Evolutionary conservation across 2,113 vertebrate species (phyloP), one percentile per base, ranked within the genome.

Genomic region (Strix uralensis): DNA sequence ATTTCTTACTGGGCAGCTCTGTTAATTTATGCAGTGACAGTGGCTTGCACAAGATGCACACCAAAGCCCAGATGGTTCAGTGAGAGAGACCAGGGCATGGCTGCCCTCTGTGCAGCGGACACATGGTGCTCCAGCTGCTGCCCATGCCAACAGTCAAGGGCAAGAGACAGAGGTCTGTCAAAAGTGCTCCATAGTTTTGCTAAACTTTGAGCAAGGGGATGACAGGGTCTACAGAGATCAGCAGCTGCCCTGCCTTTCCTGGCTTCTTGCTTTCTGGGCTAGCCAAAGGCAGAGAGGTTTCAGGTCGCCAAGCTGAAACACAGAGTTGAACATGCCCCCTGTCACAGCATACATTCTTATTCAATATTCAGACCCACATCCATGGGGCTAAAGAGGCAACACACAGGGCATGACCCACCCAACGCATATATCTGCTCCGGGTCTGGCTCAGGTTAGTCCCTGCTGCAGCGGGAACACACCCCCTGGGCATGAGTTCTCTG

Each of bases 381-480:
- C 44, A 7, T 1, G 3, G 58, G 30, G 49, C 47, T 62, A 26
- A 7, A 51, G 32, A 23, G 26, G 20, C 19, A 58, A 20, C 17
- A 11, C 2, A 10, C 15, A 46, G 51, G 2, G 32, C 27, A 62
- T 11, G 6, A 51, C 25, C 9, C 44, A 20, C 34, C 14, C 81
- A 36, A 0, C 0, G 0, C 4, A 4, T 4, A 36, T 57, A 26
- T 17, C 36, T 1, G 3, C 44, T 32, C 32, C 4, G 0, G 22
- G 11, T 2, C 75, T 61, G 71, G 54, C 80, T 91, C 81, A 57
- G 67, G 70, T 81, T 18, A 46, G 25, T 47, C 46, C 32, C 49
- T 4, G 32, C 30, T 73, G 47, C 81, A 63, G 65, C 9, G 3
- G 62, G 42, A 89, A 55, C 73, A 47, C 57, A 46, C 10, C 16